Conservation (phyloP, 2,113 vertebrate species). For the Proterorhinus semilunaris region DNA sequence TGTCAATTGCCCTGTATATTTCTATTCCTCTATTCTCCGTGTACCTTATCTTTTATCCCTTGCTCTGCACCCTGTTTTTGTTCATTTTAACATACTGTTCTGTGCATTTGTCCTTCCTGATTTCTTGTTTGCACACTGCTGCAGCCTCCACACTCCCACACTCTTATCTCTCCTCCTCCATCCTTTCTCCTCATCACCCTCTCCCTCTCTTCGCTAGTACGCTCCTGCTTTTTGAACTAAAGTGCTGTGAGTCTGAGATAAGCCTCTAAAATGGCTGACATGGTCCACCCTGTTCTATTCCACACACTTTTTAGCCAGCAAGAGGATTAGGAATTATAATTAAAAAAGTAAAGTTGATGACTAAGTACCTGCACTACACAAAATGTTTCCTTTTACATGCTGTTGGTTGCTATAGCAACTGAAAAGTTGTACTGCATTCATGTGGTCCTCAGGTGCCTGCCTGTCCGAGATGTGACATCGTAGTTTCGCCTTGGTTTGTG, state of each 20-base stretch:
- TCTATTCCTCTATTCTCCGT: constrained; percentile 3
- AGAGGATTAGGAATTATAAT: constrained; percentile 73
- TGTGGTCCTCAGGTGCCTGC: background rate
- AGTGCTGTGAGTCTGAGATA: constrained; percentile 71
- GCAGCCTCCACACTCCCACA: constrained; percentile 24
- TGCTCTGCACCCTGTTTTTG: constrained; percentile 23
- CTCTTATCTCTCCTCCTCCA: constrained; percentile 50
- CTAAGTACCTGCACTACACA: constrained; percentile 60
- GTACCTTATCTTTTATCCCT: constrained; percentile 17
- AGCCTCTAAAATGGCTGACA: constrained; percentile 71
- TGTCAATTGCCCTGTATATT: constrained; percentile 15
- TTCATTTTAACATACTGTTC: constrained; percentile 9
- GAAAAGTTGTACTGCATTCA: background rate
- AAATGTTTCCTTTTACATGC: constrained; percentile 32
- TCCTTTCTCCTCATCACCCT: constrained; percentile 47
- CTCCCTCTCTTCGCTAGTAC: constrained; percentile 28
- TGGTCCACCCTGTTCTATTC: constrained; percentile 59
- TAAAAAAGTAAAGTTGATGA: constrained; percentile 74
- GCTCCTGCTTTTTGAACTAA: constrained; percentile 62
- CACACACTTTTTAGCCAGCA: constrained; percentile 57
- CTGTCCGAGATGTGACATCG: too few species aligned
- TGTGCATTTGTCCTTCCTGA: constrained; percentile 44
- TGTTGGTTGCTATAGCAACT: constrained; percentile 24
- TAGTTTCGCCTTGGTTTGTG: too few species aligned
- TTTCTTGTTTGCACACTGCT: constrained; percentile 46